phyloP scores from a whole-genome alignment of 2,888 invertebrate genomes.

The Tetragonisca angustula region DNA sequence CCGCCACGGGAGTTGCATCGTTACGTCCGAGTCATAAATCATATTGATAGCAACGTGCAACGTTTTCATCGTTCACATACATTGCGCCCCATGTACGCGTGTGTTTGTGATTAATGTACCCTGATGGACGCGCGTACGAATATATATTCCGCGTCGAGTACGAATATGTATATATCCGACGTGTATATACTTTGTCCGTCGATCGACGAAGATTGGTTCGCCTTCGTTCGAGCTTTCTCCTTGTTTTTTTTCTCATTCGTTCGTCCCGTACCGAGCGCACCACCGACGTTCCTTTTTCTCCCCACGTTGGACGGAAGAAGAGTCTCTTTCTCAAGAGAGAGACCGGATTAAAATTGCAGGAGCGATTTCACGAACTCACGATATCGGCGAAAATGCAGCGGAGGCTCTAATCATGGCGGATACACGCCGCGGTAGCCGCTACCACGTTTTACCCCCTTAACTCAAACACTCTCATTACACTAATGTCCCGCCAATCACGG shows the following conservation, averaged over 20 bases:
- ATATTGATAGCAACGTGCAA: slow-evolving; percentile 45
- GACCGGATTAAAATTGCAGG: slow-evolving; percentile 72
- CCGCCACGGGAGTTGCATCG: slow-evolving; percentile 33
- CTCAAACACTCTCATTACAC: slow-evolving; percentile 79
- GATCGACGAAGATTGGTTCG: slow-evolving; percentile 11
- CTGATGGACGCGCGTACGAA: slow-evolving; percentile 5
- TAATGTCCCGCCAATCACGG: slow-evolving; percentile 81
- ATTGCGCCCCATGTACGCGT: background rate
- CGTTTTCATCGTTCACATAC: slow-evolving; percentile 38
- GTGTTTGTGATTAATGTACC: slow-evolving; percentile 15
- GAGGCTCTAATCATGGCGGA: slow-evolving; percentile 77
- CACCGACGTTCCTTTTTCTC: slow-evolving; percentile 44
- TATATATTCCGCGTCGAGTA: background rate
- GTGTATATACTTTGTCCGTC: slow-evolving; percentile 14
- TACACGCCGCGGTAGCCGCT: slow-evolving; percentile 75
- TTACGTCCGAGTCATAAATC: slow-evolving; percentile 56
- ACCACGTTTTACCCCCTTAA: slow-evolving; percentile 80
- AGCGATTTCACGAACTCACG: slow-evolving; percentile 76
- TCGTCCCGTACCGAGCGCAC: background rate
- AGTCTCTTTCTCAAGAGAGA: slow-evolving; percentile 33
- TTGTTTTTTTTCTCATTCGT: background rate
- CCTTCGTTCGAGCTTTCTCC: slow-evolving; percentile 12
- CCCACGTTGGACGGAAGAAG: slow-evolving; percentile 50
- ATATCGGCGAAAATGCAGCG: slow-evolving; percentile 72
- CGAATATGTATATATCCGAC: background rate